Evolutionary conservation across 2,888 invertebrate genomes (phyloP).

Genomic region (Corbicula japonica): DNA sequence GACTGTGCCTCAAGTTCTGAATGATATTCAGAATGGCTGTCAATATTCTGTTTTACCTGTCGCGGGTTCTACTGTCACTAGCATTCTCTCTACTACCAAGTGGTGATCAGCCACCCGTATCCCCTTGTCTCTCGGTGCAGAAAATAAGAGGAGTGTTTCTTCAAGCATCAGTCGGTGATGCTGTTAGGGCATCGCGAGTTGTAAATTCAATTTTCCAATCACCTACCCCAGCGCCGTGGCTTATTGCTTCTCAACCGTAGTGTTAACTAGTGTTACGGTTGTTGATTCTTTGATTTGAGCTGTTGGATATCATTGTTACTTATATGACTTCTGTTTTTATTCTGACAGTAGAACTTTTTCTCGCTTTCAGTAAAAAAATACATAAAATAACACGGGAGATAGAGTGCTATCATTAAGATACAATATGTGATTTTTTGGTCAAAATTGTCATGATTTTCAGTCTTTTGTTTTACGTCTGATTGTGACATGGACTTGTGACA

Average conservation of each 20-base stretch:
- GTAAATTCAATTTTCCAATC: constrained; percentile 66
- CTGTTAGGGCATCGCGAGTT: constrained; percentile 22
- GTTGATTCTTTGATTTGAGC: constrained; percentile 38
- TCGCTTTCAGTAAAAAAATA: too few species aligned
- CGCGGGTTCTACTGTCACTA: neutral
- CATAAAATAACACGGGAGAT: too few species aligned
- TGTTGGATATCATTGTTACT: constrained; percentile 29
- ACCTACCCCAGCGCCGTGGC: constrained; percentile 34
- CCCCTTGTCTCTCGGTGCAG: constrained; percentile 41
- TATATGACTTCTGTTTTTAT: constrained; percentile 10
- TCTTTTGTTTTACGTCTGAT: constrained; percentile 25
- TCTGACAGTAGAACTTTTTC: too few species aligned
- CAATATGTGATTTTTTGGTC: too few species aligned
- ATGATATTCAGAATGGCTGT: too few species aligned
- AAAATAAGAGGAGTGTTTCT: constrained; percentile 50
- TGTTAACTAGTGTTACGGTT: constrained; percentile 38
- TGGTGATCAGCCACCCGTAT: constrained; percentile 34
- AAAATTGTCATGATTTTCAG: constrained; percentile 10
- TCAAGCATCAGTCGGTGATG: constrained; percentile 1
- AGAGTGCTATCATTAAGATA: too few species aligned
- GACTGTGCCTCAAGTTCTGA: too few species aligned
- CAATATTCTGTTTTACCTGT: too few species aligned
- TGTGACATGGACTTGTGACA: constrained; percentile 23
- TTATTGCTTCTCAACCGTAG: constrained; percentile 39
- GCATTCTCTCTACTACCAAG: neutral